Evolutionary conservation across 1,140 invertebrate species (phyloP).

Genomic region (Drosophila littoralis): DNA sequence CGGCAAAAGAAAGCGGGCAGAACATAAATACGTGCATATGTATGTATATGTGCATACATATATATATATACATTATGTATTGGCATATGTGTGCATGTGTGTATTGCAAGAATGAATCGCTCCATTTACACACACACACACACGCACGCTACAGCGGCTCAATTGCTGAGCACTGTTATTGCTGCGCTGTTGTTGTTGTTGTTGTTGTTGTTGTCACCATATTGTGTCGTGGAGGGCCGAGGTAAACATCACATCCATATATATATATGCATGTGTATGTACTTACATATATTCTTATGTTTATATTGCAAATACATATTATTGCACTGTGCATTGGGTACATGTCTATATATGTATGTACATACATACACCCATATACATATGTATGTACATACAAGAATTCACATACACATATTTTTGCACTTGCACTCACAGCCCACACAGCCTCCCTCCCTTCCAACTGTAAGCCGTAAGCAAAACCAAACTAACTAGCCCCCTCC

Average conservation of each 20-base stretch:
- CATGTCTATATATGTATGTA: slow-evolving; percentile 13
- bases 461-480: not conserved
- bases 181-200: not conserved
- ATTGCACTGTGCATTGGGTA: slow-evolving; percentile 24
- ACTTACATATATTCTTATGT: slow-evolving; percentile 7
- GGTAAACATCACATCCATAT: slow-evolving; percentile 26
- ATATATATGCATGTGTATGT: slow-evolving; percentile 18
- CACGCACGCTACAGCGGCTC: not conserved
- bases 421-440: not conserved
- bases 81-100: slow-evolving; percentile 1
- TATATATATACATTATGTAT: not conserved
- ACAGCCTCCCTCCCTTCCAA: not conserved
- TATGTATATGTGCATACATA: not conserved
- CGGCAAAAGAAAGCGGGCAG: slow-evolving; percentile 34
- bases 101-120: slow-evolving; percentile 44
- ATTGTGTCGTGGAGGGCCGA: slow-evolving; percentile 35
- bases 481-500: not conserved
- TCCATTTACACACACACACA: slow-evolving; percentile 37
- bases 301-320: slow-evolving; percentile 30
- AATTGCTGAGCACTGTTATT: slow-evolving; percentile 3
- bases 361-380: slow-evolving; percentile 16
- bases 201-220: slow-evolving; percentile 49
- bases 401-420: not conserved
- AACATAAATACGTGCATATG: not conserved
- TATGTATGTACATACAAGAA: slow-evolving; percentile 13